These are phyloP conservation scores for Phrynosoma platyrhinos DNA, from an alignment of 2,113 vertebrate genomes.

Conservation along the genomic window DNA sequence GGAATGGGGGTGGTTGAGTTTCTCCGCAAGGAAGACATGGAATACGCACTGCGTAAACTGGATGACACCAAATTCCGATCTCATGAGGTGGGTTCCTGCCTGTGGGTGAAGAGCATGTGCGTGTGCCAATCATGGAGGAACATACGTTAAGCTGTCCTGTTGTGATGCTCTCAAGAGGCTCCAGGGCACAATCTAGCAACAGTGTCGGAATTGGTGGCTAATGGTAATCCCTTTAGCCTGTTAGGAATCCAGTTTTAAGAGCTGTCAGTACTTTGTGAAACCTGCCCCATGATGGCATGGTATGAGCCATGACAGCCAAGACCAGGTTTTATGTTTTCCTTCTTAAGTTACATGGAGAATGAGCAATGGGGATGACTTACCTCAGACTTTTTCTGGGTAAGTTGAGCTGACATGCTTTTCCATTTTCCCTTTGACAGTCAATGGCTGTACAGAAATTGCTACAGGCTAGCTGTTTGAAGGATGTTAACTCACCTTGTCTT, in stretches of 20 bases:
- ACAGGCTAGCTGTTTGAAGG: background rate
- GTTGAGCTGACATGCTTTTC: slow-evolving; percentile 14
- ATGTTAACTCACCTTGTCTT: slow-evolving; percentile 7
- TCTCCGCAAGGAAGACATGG: slow-evolving; percentile 89
- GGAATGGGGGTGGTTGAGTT: slow-evolving; percentile 88
- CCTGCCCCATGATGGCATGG: slow-evolving; percentile 9
- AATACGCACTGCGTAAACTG: slow-evolving; percentile 84
- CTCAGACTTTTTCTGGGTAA: slow-evolving; percentile 1
- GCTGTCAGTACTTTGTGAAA: background rate
- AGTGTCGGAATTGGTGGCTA: background rate
- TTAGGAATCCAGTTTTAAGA: slow-evolving; percentile 21
- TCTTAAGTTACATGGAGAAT: slow-evolving; percentile 6
- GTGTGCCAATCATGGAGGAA: background rate
- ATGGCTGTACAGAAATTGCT: background rate
- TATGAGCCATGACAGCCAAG: background rate
- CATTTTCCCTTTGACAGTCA: slow-evolving; percentile 2
- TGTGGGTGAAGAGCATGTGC: slow-evolving; percentile 34
- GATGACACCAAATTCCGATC: slow-evolving; percentile 87
- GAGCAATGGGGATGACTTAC: slow-evolving; percentile 5
- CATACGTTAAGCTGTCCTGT: background rate
- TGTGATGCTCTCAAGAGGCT: background rate
- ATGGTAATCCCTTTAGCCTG: background rate
- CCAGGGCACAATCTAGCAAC: slow-evolving; percentile 5
- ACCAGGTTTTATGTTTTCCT: background rate
- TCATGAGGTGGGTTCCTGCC: slow-evolving; percentile 80